A percentile compares a stretch with the other conserved stretches of the same genome.
These are phyloP conservation scores for Lampris megalopsis DNA, from an alignment of 2,113 vertebrate genomes.

Conservation along the genomic window DNA sequence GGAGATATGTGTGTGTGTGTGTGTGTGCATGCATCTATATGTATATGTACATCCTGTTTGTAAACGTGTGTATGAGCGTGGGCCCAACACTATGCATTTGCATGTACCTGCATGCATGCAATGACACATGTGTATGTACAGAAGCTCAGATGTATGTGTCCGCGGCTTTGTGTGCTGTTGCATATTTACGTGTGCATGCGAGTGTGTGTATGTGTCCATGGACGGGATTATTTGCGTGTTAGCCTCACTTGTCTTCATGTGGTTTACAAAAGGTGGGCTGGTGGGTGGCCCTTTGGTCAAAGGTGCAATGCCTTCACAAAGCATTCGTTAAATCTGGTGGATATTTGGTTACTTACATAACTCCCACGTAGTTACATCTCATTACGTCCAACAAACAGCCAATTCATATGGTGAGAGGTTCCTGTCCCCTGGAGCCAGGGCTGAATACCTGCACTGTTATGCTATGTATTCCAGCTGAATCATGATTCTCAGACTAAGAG, in stretches of 20 bases:
- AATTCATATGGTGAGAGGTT: constrained; percentile 74
- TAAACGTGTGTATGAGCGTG: too few species aligned
- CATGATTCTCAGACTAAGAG: constrained; percentile 60
- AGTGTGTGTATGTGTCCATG: neutral
- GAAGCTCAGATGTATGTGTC: too few species aligned
- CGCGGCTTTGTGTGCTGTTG: neutral
- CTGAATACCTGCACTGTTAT: constrained; percentile 76
- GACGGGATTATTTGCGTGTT: neutral
- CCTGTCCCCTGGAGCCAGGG: constrained; percentile 60
- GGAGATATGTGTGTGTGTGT: neutral
- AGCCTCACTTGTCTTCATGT: constrained; percentile 66
- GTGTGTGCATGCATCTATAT: neutral
- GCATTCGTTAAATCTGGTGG: constrained; percentile 70
- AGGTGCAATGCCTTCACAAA: constrained; percentile 65
- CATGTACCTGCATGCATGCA: too few species aligned
- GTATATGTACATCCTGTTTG: too few species aligned
- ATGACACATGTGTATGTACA: too few species aligned
- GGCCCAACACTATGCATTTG: too few species aligned
- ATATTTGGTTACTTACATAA: constrained; percentile 79
- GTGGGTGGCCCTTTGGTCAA: constrained; percentile 75
- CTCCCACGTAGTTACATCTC: constrained; percentile 79
- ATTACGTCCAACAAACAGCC: constrained; percentile 74
- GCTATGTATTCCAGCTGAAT: constrained; percentile 70
- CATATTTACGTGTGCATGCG: neutral
- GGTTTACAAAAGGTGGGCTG: constrained; percentile 72